Base-by-base conservation (phyloP, 2,113 vertebrate genomes). In the Gulo gulo region DNA sequence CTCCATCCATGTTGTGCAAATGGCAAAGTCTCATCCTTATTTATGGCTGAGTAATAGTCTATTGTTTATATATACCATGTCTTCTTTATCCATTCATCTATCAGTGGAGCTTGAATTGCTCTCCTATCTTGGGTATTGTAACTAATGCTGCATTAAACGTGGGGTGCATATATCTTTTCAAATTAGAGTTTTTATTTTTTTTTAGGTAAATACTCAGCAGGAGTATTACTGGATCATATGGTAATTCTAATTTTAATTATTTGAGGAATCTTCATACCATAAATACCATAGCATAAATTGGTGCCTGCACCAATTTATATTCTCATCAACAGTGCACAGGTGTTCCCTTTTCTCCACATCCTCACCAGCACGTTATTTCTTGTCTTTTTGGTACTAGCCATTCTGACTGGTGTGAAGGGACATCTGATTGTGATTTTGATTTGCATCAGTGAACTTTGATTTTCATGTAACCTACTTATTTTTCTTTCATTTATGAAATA, bases 401-500 rank as follows among this genome's bases (percentile, higher is more conserved):
- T 76, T 76, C 74, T 47, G 42, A 76, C 14, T 31, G 14, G 42
- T 76, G 15, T 31, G 26, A 47, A 42, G 74, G 45, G 14, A 76
- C 15, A 31, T 31, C 74, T 47, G 42, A 47, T 47, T 76, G 73
- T 76, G 73, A 76, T 76, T 76, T 76, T 76, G 74, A 76, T 47
- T 76, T 45, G 42, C 7, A 76, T 45, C 31, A 67, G 61, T 86
- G 9, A 69, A 52, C 31, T 87, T 74, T 81, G 18, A 36, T 88
- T 88, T 88, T 92, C 74, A 59, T 52, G 13, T 59, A 47, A 85
- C 34, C 20, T 87, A 76, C 29, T 76, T 20, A 85, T 31, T 61
- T 88, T 84, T 88, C 61, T 82, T 94, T 91, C 26, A 76, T 79
- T 93, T 88, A 57, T 82, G 29, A 94, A 82, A 89, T 57, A 50